phyloP scores from a whole-genome alignment of 1,140 invertebrate genomes.

The Sitodiplosis mosellana region DNA sequence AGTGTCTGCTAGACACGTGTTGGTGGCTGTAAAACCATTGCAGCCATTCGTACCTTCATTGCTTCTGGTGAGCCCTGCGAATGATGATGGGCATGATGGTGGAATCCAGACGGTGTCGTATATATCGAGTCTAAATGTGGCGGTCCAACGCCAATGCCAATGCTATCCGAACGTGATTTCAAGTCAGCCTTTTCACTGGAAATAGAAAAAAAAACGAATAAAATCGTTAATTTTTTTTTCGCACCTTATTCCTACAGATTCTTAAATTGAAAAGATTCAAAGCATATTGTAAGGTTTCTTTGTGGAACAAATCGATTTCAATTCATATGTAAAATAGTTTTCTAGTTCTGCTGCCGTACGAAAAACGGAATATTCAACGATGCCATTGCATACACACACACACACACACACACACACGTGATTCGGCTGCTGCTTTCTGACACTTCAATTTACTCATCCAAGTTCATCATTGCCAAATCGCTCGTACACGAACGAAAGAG shows the following conservation, averaged over 20 bases:
- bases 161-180: conserved; percentile 26
- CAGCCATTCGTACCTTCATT: conserved; percentile 60
- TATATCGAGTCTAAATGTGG: conserved; percentile 26
- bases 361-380: not conserved
- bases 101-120: conserved; percentile 15
- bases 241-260: not conserved
- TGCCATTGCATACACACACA: no score
- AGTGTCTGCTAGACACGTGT: conserved; percentile 51
- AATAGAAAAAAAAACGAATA: conserved; percentile 1
- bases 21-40: conserved; percentile 56
- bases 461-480: no score
- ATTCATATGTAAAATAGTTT: no score
- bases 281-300: not conserved
- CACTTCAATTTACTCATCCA: no score
- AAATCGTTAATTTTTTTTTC: not conserved
- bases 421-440: not conserved
- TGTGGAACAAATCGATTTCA: not conserved
- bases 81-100: conserved; percentile 20
- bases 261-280: not conserved
- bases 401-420: no score
- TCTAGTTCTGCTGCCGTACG: not conserved
- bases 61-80: conserved; percentile 37
- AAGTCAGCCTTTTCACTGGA: conserved; percentile 25
- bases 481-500: no score
- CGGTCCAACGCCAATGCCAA: conserved; percentile 10